Evolutionary conservation across 2,797 vertebrate genomes (phyloP).

Genomic region (Gouania willdenowi): DNA sequence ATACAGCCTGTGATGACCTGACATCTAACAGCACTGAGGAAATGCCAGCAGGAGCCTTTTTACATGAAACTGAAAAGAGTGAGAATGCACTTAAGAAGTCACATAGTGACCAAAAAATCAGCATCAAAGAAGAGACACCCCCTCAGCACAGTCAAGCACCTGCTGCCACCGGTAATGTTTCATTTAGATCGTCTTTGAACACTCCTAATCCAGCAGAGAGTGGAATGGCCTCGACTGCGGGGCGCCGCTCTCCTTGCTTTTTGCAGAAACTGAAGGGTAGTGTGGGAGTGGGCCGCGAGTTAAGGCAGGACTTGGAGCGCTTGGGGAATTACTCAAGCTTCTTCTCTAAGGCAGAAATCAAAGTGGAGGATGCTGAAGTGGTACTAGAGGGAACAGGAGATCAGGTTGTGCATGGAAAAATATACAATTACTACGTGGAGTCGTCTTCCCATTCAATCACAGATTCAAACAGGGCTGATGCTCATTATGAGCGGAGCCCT

Average conservation of each 20-base stretch:
- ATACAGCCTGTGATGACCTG: constrained; percentile 5
- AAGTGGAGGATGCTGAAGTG: constrained; percentile 79
- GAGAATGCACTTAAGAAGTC: constrained; percentile 7
- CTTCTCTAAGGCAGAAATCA: constrained; percentile 81
- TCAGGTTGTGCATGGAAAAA: constrained; percentile 76
- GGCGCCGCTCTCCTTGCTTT: constrained; percentile 67
- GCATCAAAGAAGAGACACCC: constrained; percentile 11
- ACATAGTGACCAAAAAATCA: constrained; percentile 9
- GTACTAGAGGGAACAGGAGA: constrained; percentile 43
- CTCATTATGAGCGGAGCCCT: constrained; percentile 32
- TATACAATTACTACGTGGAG: constrained; percentile 85
- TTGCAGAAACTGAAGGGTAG: constrained; percentile 70
- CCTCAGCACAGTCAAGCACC: not conserved
- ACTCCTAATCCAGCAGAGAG: constrained; percentile 40
- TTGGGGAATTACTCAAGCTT: constrained; percentile 76
- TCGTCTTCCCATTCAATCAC: constrained; percentile 74
- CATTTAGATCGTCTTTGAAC: constrained; percentile 48
- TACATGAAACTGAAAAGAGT: constrained; percentile 1
- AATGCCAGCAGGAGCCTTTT: not conserved
- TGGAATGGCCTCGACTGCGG: constrained; percentile 34
- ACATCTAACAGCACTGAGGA: constrained; percentile 16
- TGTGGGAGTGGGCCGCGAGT: constrained; percentile 72
- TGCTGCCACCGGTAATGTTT: constrained; percentile 26
- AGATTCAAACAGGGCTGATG: constrained; percentile 29
- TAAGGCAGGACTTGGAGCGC: constrained; percentile 55